Evolutionary conservation across 2,888 invertebrate species (phyloP).

Genomic region (Brachypalpus laphriformis): DNA sequence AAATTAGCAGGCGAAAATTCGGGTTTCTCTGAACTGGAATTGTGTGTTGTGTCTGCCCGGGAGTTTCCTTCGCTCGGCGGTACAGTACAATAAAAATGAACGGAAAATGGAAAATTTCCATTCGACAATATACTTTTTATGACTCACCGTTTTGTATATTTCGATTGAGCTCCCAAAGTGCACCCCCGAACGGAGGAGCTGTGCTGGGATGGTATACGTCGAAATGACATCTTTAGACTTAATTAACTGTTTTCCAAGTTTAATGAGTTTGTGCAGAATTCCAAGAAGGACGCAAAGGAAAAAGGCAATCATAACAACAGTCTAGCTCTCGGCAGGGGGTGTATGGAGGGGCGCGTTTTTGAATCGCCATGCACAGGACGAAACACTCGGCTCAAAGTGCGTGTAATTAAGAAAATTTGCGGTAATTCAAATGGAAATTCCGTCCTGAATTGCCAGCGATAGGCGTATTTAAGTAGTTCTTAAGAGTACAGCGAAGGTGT

Average conservation of each 20-base stretch:
- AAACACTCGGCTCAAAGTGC: slow-evolving; percentile 29
- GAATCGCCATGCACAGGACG: neutral
- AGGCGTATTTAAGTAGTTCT: neutral
- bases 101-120: slow-evolving; percentile 55
- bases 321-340: neutral
- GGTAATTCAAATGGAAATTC: slow-evolving; percentile 41
- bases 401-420: slow-evolving; percentile 47
- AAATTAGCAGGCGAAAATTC: slow-evolving; percentile 64
- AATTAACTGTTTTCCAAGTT: slow-evolving; percentile 66
- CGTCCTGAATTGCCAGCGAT: slow-evolving; percentile 8
- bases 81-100: slow-evolving; percentile 6
- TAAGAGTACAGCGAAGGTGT: neutral
- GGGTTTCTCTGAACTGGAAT: slow-evolving; percentile 16
- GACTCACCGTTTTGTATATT: slow-evolving; percentile 54
- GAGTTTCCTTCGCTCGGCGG: neutral
- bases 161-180: slow-evolving; percentile 43
- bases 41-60: neutral
- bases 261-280: slow-evolving; percentile 43
- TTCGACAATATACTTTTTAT: slow-evolving; percentile 62
- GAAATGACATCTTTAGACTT: slow-evolving; percentile 57
- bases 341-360: neutral
- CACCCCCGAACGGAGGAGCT: neutral
- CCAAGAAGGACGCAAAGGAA: slow-evolving; percentile 6
- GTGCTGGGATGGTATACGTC: slow-evolving; percentile 8
- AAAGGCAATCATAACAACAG: slow-evolving; percentile 36